Conservation (phyloP, 2,113 vertebrate genomes). For the Dolichotis patagonum region DNA sequence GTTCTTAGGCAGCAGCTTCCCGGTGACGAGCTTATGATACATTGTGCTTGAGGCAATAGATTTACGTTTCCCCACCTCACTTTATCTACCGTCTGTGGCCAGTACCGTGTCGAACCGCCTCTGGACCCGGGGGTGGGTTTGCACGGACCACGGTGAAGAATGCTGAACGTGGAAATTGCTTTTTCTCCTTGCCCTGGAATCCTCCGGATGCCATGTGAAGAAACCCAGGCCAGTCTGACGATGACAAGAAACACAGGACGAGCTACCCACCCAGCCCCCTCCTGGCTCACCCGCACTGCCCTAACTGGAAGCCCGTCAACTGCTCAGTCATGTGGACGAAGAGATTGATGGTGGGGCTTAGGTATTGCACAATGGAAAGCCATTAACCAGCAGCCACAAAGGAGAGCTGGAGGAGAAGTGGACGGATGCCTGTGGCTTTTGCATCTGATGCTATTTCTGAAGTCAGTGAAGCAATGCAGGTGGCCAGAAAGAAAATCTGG, state of each 20-base stretch:
- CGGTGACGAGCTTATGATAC: background rate
- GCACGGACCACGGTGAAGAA: background rate
- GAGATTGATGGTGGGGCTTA: background rate
- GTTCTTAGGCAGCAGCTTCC: background rate
- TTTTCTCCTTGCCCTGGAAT: background rate
- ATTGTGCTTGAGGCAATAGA: background rate
- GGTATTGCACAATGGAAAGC: background rate
- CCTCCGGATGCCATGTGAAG: background rate
- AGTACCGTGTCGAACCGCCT: background rate
- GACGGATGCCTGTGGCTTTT: background rate
- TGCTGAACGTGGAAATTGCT: background rate
- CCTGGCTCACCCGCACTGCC: background rate
- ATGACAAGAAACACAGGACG: background rate
- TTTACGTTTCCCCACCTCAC: background rate
- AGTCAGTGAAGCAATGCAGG: background rate
- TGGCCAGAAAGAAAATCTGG: background rate
- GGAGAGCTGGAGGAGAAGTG: background rate
- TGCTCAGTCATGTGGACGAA: background rate
- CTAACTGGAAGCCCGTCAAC: background rate
- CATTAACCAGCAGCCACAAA: constrained; percentile 4
- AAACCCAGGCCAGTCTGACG: background rate
- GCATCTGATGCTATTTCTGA: background rate
- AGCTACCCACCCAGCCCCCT: background rate
- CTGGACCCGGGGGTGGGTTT: background rate
- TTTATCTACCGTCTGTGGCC: background rate